Evolutionary conservation across 2,888 invertebrate genomes (phyloP), one percentile per base, ranked within the genome.

Genomic region (Trimorus sp.): DNA sequence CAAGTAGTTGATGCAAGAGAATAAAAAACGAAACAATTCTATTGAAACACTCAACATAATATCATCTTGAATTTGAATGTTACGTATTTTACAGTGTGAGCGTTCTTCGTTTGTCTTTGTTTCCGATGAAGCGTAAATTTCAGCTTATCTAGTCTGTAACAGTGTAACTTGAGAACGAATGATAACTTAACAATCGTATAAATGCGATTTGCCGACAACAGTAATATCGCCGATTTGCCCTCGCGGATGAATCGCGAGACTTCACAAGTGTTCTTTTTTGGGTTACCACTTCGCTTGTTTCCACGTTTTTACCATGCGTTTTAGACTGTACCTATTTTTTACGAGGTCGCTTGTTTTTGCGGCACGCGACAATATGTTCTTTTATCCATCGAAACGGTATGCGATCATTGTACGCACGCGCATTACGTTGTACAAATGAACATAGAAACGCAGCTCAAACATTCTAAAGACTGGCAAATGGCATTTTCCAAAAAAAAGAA

Each of bases 81-180:
- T 15, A 15, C 62, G 62, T 70, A 60, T 75, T 82, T 54, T 65
- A 71, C 48, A 62, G 70, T 14, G 60, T 70, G 45, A 70, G 42
- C 59, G 60, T 66, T 59, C 53, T 65, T 68, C 45, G 26, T 56
- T 62, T 54, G 59, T 53, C 45, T 66, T 63, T 71, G 62, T 78
- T 87, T 87, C 87, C 87, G 83, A 88, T 87, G 83, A 84, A 86
- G 85, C 86, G 83, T 87, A 86, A 88, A 86, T 89, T 88, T 74
- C 87, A 88, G 85, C 88, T 88, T 88, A 89, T 89, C 89, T 90
- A 90, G 90, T 89, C 90, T 88, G 84, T 87, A 86, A 88, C 82
- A 69, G 77, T 83, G 82, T 77, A 82, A 82, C 60, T 71, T 66
- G 48, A 45, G 70, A 62, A 71, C 59, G 80, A 81, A 79, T 79